Base-by-base conservation (phyloP, 1,140 invertebrate genomes). In the Drosophila gunungcola region DNA sequence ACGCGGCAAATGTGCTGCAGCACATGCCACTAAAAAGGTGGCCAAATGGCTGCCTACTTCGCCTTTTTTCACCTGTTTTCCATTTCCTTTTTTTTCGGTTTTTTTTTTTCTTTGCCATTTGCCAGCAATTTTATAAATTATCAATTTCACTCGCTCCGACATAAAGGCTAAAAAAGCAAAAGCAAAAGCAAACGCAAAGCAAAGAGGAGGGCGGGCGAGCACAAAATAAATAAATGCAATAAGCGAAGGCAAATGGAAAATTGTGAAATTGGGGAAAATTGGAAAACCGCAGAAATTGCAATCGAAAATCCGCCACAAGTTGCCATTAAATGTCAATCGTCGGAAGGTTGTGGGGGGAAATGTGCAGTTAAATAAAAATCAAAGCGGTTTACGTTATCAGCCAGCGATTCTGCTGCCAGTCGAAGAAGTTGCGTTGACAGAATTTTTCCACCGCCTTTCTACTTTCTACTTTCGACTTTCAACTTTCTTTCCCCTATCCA, bases 301-400 rank as follows among this genome's bases (percentile, higher is more conserved):
- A 63, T 53, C 61, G 70, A 64, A 86, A 88, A 86, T 81, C 72
- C 63, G 62, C 72, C 73, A 64, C 73, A 78, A 88, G 83, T 78
- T 86, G 81, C 82, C 82, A 85, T 86, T 86, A 85, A 85, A 82
- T 61, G 82, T 82, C 83, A 75, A 82, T 60, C 55, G 70, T 39
- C 39, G 65, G 21, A 36, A 42, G n/a, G 48, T 46, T 42, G 54
- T 29, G 29, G 51, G 29, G 52, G 41, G 51, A 79, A 88, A 86
- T 86, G 82, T 86, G 82, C 83, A 88, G 82, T 86, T 86, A 88
- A 86, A 86, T 86, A 86, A 86, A 86, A 86, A 88, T 86, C 83
- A 86, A 86, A 86, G 82, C 82, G 83, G 75, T 88, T 86, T 86
- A 83, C 84, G 79, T 80, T 83, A 83, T 83, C 80, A 83, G 76